Conservation (phyloP, 1,140 invertebrate genomes). For the Nasonia giraulti region DNA sequence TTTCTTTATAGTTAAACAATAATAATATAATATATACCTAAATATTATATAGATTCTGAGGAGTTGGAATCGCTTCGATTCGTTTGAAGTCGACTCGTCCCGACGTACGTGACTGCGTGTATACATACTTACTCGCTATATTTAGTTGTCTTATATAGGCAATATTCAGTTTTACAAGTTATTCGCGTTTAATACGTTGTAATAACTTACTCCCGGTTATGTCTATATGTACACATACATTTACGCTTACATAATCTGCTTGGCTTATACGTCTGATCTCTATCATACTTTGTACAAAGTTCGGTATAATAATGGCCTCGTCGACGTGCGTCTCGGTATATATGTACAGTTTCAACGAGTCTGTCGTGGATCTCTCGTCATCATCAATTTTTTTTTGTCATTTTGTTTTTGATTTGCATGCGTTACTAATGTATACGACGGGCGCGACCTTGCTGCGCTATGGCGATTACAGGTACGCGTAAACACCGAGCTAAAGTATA, state of each 20-base stretch:
- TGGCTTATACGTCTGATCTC: not conserved
- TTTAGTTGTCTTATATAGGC: constrained; percentile 21
- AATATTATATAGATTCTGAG: constrained; percentile 5
- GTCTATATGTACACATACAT: constrained; percentile 37
- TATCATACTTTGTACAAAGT: constrained; percentile 39
- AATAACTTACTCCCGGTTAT: not conserved
- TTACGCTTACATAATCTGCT: not conserved
- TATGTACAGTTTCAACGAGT: constrained; percentile 38
- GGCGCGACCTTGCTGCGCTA: not conserved
- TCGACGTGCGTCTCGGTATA: not conserved
- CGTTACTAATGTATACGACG: not conserved
- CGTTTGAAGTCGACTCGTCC: not conserved
- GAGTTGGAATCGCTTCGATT: constrained; percentile 10
- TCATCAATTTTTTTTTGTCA: not conserved
- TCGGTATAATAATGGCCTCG: not conserved
- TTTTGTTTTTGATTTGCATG: constrained; percentile 43
- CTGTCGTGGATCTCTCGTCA: not conserved
- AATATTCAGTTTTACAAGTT: constrained; percentile 34
- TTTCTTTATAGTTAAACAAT: constrained; percentile 21
- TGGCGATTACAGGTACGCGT: constrained; percentile 21
- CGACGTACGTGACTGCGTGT: not conserved
- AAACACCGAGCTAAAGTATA: constrained; percentile 33
- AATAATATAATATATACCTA: not conserved
- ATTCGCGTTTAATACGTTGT: not conserved
- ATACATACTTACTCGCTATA: not conserved